Base-by-base conservation (phyloP, 1,140 invertebrate genomes). In the Chlorops oryzae region DNA sequence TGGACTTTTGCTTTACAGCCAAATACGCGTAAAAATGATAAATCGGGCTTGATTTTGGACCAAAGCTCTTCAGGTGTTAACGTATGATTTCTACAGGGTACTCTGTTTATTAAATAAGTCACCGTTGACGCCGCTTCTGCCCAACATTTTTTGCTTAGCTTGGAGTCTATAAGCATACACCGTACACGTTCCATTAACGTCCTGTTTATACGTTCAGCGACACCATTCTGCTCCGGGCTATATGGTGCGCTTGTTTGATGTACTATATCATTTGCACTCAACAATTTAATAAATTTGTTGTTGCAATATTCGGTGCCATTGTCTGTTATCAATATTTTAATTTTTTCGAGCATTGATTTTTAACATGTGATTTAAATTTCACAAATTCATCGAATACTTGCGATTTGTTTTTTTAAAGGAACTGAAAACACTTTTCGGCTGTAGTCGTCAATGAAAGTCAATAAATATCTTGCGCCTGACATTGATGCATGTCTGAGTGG, bases 381-480 rank as follows among this genome's bases (percentile, higher is more conserved):
- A 59, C 57, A 24, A 74, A 71, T 52, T 35, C 24, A 9, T 35
- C 20, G 20, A 35, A 10, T 35, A 46, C 44, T 12, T 46, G 28
- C 10, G 27, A 34, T 35, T 46, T 46, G 17, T 35, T n/a, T 37
- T 23, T 21, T 22, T 21, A 46, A 35, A 13, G 44, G 57, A 47
- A 70, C 65, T 20, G 73, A 59, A 52, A 58, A 60, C 51, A 63
- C 59, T 56, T 71, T 73, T 25, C 66, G 55, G 6, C 63, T 58
- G 43, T 47, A 71, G 20, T 77, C 73, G 57, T 78, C 74, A 6
- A 72, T 74, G 24, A 77, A 72, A 0, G 74, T 71, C 1, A 74
- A 10, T 20, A 47, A 35, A 23, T 37, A 47, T 15, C 37, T 35
- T 9, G 56, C n/a, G n/a, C n/a, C n/a, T n/a, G n/a, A n/a, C n/a